phyloP scores from a whole-genome alignment of 2,797 vertebrate species.

The Hipposideros larvatus region DNA sequence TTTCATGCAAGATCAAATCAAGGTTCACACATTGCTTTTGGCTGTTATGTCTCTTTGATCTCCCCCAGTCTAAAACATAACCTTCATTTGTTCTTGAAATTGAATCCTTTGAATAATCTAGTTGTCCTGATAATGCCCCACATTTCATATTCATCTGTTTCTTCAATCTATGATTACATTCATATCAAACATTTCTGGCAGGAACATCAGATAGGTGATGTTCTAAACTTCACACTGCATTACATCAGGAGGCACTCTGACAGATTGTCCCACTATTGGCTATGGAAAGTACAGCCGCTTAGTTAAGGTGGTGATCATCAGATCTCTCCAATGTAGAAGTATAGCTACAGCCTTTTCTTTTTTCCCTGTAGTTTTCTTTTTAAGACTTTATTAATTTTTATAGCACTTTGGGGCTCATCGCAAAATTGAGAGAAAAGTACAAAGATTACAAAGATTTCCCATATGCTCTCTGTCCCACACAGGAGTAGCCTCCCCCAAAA shows the following conservation, averaged over 20 bases:
- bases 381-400: background rate
- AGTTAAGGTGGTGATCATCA: background rate
- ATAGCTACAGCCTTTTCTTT: background rate
- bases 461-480: background rate
- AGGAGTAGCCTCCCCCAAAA: background rate
- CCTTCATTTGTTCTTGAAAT: background rate
- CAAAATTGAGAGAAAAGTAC: conserved; percentile 5
- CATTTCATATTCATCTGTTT: conserved; percentile 29
- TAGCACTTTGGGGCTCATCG: background rate
- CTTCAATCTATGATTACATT: conserved; percentile 28
- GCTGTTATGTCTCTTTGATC: background rate
- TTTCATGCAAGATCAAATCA: background rate
- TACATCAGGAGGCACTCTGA: background rate
- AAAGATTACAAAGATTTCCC: background rate
- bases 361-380: background rate
- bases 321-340: background rate
- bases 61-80: background rate
- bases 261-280: background rate
- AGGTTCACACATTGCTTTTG: background rate
- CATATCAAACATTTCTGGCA: background rate
- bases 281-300: background rate
- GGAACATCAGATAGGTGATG: background rate
- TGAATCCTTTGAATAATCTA: conserved; percentile 17
- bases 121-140: background rate
- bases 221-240: background rate